Conservation (phyloP, 2,797 vertebrate species). For the Lagodon rhomboides region DNA sequence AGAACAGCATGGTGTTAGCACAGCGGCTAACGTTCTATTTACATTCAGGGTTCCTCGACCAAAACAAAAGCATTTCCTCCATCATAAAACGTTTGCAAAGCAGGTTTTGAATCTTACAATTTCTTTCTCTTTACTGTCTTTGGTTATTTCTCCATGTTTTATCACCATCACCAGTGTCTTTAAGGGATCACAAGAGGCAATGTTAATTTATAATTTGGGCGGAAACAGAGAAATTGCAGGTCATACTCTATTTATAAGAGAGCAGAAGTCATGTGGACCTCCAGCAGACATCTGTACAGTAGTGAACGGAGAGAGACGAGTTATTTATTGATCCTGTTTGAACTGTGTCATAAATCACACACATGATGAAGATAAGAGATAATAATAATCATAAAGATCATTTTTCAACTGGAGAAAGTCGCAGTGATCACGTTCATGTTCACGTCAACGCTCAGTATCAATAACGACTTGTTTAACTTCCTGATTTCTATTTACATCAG, state of each 20-base stretch:
- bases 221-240: too few species aligned
- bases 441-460: slow-evolving; percentile 9
- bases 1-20: neutral
- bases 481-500: slow-evolving; percentile 14
- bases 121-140: neutral
- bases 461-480: neutral
- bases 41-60: neutral
- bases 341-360: too few species aligned
- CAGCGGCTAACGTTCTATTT: neutral
- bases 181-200: too few species aligned
- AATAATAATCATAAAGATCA: too few species aligned
- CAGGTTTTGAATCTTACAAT: neutral
- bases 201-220: too few species aligned
- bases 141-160: neutral
- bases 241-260: too few species aligned
- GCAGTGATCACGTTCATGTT: neutral
- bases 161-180: neutral
- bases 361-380: too few species aligned
- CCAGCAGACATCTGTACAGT: too few species aligned
- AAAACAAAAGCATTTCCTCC: neutral
- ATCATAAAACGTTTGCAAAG: neutral
- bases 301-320: too few species aligned
- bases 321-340: too few species aligned
- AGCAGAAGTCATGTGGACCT: too few species aligned
- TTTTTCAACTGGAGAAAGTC: too few species aligned